A percentile compares a stretch with the other conserved stretches of the same genome.
Conservation (phyloP, 2,113 vertebrate species). For the Python bivittatus region DNA sequence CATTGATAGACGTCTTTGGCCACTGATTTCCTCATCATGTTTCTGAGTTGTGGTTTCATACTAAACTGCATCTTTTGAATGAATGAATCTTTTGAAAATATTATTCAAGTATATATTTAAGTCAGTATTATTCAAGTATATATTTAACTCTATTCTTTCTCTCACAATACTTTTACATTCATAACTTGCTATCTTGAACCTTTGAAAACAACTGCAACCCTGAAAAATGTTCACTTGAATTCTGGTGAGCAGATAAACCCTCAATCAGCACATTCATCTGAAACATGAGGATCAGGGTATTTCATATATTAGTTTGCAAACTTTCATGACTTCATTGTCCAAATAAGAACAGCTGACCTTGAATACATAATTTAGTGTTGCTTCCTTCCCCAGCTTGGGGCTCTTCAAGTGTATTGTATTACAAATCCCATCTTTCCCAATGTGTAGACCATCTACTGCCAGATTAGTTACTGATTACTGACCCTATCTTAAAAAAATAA, state of each 20-base stretch:
- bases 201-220: neutral
- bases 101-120: neutral
- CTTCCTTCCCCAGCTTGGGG: neutral
- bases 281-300: neutral
- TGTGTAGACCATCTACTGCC: neutral
- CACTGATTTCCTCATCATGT: neutral
- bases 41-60: neutral
- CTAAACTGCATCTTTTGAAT: neutral
- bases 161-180: neutral
- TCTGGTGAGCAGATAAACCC: neutral
- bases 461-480: too few species aligned
- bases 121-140: neutral
- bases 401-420: neutral
- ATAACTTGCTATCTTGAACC: neutral
- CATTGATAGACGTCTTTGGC: neutral
- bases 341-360: neutral
- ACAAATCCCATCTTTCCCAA: neutral
- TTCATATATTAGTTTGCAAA: neutral
- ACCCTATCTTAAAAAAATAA: too few species aligned
- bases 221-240: neutral
- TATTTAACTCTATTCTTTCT: neutral
- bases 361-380: neutral
- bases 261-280: neutral
- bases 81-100: neutral
- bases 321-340: neutral